phyloP scores from a whole-genome alignment of 1,140 invertebrate species.

The Hyles vespertilio region DNA sequence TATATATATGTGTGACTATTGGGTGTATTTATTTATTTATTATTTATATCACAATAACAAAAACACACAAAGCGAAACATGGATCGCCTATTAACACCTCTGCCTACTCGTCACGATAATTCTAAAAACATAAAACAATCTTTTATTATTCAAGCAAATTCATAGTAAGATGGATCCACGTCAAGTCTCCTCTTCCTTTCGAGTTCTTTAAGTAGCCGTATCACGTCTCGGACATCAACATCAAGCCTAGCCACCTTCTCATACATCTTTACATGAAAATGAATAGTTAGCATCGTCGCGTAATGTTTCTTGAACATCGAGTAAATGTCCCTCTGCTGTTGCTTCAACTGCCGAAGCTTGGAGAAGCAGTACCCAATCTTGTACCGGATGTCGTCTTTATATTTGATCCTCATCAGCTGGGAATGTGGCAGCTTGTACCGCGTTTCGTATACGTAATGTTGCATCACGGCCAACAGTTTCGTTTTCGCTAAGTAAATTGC shows the following conservation, averaged over 20 bases:
- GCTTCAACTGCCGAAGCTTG: constrained; percentile 32
- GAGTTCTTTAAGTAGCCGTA: constrained; percentile 22
- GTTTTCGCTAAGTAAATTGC: constrained; percentile 17
- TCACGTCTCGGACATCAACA: constrained; percentile 36
- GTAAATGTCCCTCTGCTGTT: constrained; percentile 31
- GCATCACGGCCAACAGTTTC: constrained; percentile 25
- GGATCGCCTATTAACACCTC: too few species aligned
- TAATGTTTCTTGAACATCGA: constrained; percentile 15
- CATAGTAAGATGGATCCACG: constrained; percentile 1
- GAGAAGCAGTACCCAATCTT: constrained; percentile 37
- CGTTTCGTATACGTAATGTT: constrained; percentile 37
- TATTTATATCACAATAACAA: too few species aligned
- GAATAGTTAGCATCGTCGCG: not conserved
- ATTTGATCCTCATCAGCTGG: constrained; percentile 35
- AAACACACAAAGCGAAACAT: too few species aligned
- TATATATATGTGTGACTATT: too few species aligned
- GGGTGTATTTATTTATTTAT: too few species aligned
- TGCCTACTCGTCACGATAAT: too few species aligned
- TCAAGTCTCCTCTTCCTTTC: constrained; percentile 10
- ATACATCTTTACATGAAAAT: constrained; percentile 27
- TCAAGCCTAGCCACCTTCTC: constrained; percentile 35
- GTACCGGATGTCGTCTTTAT: constrained; percentile 19
- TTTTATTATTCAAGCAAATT: not conserved
- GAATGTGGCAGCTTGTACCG: constrained; percentile 29
- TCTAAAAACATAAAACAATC: constrained; percentile 1